A percentile compares a stretch with the other conserved stretches of the same genome.
Evolutionary conservation across 2,888 invertebrate genomes (phyloP).

Genomic region (Ecliptopera silaceata): DNA sequence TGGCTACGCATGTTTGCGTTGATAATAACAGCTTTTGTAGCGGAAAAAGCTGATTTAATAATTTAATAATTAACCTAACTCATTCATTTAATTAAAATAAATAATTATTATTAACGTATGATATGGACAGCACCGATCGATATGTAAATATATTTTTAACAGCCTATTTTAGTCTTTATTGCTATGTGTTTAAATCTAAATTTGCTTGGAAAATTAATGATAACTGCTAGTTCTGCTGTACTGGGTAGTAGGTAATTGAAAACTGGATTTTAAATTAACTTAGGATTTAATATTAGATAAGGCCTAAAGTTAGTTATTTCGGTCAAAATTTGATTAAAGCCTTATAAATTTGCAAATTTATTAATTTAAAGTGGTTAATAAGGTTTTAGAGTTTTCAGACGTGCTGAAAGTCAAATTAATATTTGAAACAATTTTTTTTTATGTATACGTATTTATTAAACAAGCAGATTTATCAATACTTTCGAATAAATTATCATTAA

Average conservation of each 20-base stretch:
- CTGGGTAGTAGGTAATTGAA: constrained; percentile 67
- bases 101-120: too few relatives aligned
- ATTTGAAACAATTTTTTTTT: too few relatives aligned
- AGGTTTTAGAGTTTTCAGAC: too few relatives aligned
- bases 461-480: too few relatives aligned
- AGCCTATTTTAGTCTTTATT: not conserved
- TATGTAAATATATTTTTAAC: too few relatives aligned
- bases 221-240: constrained; percentile 15
- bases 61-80: not conserved
- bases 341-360: not conserved
- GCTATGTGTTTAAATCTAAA: not conserved
- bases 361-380: not conserved
- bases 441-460: too few relatives aligned
- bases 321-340: not conserved
- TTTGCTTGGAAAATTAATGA: constrained; percentile 8
- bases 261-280: constrained; percentile 37
- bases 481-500: too few relatives aligned
- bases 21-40: not conserved
- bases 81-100: not conserved
- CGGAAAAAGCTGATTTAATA: not conserved
- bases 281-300: constrained; percentile 65
- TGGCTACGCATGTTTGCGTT: not conserved
- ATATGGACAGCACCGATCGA: too few relatives aligned
- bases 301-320: not conserved
- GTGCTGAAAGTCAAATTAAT: too few relatives aligned